Conservation (phyloP, 1,140 invertebrate species). For the Drosophila hydei region DNA sequence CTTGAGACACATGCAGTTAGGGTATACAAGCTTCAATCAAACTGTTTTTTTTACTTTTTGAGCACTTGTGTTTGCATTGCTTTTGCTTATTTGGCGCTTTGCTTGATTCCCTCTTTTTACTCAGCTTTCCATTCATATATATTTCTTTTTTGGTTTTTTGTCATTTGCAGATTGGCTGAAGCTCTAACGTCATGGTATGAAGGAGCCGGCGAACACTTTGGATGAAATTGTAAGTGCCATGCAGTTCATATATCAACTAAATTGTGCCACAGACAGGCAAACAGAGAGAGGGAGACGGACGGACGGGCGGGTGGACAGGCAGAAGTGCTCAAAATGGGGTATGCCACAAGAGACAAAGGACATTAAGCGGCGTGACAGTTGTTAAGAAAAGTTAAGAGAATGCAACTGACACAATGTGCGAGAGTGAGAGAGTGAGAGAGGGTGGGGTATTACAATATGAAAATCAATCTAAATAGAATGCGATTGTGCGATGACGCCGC, state of each 20-base stretch:
- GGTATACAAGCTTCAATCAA: neutral
- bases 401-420: slow-evolving; percentile 62
- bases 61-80: slow-evolving; percentile 18
- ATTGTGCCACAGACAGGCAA: slow-evolving; percentile 7
- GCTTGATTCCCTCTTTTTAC: slow-evolving; percentile 1
- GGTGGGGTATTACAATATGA: slow-evolving; percentile 12
- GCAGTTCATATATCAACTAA: slow-evolving; percentile 39
- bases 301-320: neutral
- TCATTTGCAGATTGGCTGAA: slow-evolving; percentile 74
- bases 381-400: slow-evolving; percentile 46
- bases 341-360: slow-evolving; percentile 16
- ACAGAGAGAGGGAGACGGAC: neutral
- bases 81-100: slow-evolving; percentile 25
- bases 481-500: slow-evolving; percentile 53
- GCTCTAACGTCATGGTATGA: slow-evolving; percentile 83
- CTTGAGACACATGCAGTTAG: neutral
- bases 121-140: slow-evolving; percentile 9
- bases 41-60: neutral
- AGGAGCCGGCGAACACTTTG: slow-evolving; percentile 83
- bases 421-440: neutral
- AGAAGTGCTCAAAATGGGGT: neutral
- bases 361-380: slow-evolving; percentile 19
- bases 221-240: slow-evolving; percentile 83
- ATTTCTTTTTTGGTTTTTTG: slow-evolving; percentile 40
- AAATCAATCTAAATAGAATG: slow-evolving; percentile 80